Conservation (phyloP, 2,113 vertebrate species). For the Cryptotis parvus region DNA sequence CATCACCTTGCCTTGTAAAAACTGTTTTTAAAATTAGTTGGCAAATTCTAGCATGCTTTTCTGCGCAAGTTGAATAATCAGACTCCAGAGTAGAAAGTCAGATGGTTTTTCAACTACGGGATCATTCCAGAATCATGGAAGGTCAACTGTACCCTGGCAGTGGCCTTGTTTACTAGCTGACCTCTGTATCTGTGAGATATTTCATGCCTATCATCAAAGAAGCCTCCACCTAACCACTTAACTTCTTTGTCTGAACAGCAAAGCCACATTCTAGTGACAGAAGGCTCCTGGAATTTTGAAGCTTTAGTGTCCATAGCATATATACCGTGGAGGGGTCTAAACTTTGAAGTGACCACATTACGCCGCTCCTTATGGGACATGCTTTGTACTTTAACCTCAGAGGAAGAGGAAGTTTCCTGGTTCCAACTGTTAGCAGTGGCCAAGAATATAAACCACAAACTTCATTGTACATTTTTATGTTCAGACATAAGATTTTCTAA, state of each 20-base stretch:
- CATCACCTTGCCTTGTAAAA: background rate
- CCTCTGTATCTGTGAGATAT: background rate
- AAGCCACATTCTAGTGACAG: conserved; percentile 43
- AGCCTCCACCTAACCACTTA: background rate
- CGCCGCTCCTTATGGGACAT: background rate
- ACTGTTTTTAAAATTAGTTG: no score
- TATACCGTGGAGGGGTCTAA: background rate
- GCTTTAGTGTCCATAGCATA: background rate
- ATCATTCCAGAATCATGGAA: background rate
- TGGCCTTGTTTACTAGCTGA: background rate
- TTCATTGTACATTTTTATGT: no score
- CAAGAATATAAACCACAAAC: background rate
- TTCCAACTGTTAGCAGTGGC: background rate
- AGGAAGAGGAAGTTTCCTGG: background rate
- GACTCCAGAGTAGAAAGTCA: background rate
- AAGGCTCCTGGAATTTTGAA: background rate
- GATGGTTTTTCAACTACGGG: background rate
- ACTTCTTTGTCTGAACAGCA: background rate
- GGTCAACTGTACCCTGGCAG: background rate
- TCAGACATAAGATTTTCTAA: no score
- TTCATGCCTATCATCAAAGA: conserved; percentile 14
- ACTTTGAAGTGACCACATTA: background rate
- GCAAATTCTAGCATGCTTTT: background rate
- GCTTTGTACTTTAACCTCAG: background rate
- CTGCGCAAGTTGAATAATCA: background rate